Evolutionary conservation across 2,888 invertebrate genomes (phyloP), one percentile per base, ranked within the genome.

Genomic region (Agrochola lota): DNA sequence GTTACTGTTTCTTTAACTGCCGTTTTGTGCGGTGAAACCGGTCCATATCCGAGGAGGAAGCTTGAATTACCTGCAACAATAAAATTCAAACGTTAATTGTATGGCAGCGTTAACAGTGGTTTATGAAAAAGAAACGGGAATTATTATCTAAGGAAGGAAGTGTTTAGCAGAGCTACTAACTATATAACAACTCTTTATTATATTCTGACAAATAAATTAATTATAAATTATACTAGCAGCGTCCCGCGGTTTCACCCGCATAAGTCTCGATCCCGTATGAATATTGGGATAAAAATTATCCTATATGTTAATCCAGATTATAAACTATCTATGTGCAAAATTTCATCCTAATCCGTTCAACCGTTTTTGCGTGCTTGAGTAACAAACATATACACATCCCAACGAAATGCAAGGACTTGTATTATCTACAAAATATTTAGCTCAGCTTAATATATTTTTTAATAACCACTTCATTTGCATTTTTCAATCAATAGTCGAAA

Each of bases 1-100:
- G 23, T 71, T 85, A 77, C 64, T 71, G 83, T 82, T 82, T 72
- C 55, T 81, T 72, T 77, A 70, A 74, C 72, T 23, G 69, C 71
- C 26, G 73, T 85, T 78, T 67, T 40, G 43, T 72, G 40, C 46
- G 77, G 83, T 77, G 77, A 74, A 84, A 84, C 78, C 85, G 60
- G 83, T 83, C 78, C 57, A 57, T 73, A 68, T 85, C 74, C 83
- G 71, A 74, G 15, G 40, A 84, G 78, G 83, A 85, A 77, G 67
- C 43, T 49, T 57, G 49, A 0, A 67, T 83, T 84, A 84, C 84
- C 84, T 84, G 84, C 12, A 84, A 84, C 78, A 84, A 85, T 43
- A 70, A 77, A 72, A 72, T n/a, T 43, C 0, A 69, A 40, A 66
- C 52, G 30, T 52, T 52, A 52, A 52, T 62, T 68, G 9, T 12